Evolutionary conservation across 2,888 invertebrate species (phyloP), one percentile per base, ranked within the genome.

Genomic region (Diogma glabrata): DNA sequence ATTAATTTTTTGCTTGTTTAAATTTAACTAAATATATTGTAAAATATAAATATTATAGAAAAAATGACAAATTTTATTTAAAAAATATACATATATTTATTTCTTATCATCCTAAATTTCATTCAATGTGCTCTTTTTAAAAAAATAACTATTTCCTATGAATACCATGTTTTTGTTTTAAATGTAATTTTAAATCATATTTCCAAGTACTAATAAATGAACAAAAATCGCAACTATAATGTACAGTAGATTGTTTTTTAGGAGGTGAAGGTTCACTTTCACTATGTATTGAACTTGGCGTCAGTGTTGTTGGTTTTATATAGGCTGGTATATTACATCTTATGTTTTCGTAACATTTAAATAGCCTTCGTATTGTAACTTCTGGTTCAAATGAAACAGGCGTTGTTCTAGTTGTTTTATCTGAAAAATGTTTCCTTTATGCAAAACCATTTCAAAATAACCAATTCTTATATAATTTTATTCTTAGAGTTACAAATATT

Each of bases 81-180:
- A 36, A 40, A 40, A 23, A 8, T 28, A 17, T 45, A 40, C 22
- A 4, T 30, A 12, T 24, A 43, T 17, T 19, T 23, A 16, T 40
- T 43, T 40, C 20, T 19, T 50, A n/a, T 26, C 43, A 38, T 40
- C 19, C 7, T 17, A 36, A 48, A 22, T 59, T 62, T 49, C 19
- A 22, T 24, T 55, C 63, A 68, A 58, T 67, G 61, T 16, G 9
- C 9, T 24, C 9, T 24, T 24, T 9, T 26, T 46, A n/a, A n/a
- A n/a, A n/a, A n/a, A n/a, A n/a, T n/a, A n/a, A 24, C 24, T 46
- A 24, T 61, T 70, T 70, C 59, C 69, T 70, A 58, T 70, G 70
- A 55, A 70, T 69, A 53, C 70, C 70, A 56, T 70, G 70, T 52
- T 70, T 70, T 55, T 70, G 70, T 46, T 69, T 61, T 58, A 70